A percentile compares a stretch with the other conserved stretches of the same genome.
Evolutionary conservation across 2,113 vertebrate genomes (phyloP).

Genomic region (Catagonus wagneri): DNA sequence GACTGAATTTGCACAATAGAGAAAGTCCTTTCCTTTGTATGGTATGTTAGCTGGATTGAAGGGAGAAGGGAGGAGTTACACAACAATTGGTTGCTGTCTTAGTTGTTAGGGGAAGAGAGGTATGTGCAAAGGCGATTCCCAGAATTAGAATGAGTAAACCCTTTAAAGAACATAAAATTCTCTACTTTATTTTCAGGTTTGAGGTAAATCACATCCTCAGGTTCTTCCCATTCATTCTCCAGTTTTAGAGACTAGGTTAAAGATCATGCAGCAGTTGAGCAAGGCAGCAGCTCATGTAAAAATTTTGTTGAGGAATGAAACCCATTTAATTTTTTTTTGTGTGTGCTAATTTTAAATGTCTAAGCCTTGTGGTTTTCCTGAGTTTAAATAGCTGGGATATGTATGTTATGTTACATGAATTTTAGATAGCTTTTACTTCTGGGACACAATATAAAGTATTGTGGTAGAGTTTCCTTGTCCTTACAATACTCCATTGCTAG

Average conservation of each 20-base stretch:
- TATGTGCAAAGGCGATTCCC: not conserved
- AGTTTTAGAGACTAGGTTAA: constrained; percentile 69
- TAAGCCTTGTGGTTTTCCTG: not conserved
- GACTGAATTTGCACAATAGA: constrained; percentile 84
- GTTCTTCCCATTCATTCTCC: constrained; percentile 84
- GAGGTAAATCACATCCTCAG: constrained; percentile 39
- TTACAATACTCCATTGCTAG: not conserved
- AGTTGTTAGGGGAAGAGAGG: constrained; percentile 64
- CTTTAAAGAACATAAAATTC: constrained; percentile 53
- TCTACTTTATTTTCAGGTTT: constrained; percentile 71
- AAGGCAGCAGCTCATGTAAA: not conserved
- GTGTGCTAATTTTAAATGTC: constrained; percentile 38
- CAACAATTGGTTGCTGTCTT: constrained; percentile 69
- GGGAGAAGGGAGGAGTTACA: constrained; percentile 84
- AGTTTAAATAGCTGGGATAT: constrained; percentile 1
- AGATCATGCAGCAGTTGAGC: constrained; percentile 45
- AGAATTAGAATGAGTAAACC: constrained; percentile 26
- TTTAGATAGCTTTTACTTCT: not conserved
- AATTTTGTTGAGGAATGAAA: constrained; percentile 11
- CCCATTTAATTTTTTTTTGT: not conserved
- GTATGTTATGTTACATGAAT: not conserved
- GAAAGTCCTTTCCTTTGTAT: constrained; percentile 87
- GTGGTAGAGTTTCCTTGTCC: constrained; percentile 44
- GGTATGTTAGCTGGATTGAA: constrained; percentile 81
- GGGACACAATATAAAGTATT: constrained; percentile 9